Conservation (phyloP, 2,113 vertebrate species). For the Nettapus auritus region DNA sequence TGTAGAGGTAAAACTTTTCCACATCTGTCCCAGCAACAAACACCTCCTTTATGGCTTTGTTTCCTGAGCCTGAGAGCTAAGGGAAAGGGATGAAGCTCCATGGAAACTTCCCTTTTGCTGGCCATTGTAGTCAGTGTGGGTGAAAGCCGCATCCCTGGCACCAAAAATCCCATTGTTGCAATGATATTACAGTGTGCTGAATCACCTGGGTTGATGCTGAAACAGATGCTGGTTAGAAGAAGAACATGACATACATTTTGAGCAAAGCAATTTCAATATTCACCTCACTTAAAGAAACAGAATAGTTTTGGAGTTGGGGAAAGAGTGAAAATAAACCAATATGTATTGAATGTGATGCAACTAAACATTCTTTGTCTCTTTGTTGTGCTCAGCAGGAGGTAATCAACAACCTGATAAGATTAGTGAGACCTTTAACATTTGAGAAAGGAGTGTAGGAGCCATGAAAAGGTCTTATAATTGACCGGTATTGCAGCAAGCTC, state of each 20-base stretch:
- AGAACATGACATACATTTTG: not conserved
- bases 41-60: not conserved
- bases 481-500: slow-evolving; percentile 1
- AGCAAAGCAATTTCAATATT: slow-evolving; percentile 1
- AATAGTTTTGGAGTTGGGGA: not conserved
- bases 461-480: slow-evolving; percentile 64
- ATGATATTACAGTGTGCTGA: not conserved
- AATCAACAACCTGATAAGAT: slow-evolving; percentile 81
- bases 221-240: not conserved
- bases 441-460: slow-evolving; percentile 60
- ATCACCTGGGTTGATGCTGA: not conserved
- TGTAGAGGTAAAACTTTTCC: not conserved
- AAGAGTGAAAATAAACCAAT: not conserved
- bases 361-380: slow-evolving; percentile 77
- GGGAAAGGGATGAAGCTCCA: slow-evolving; percentile 2
- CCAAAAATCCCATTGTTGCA: not conserved
- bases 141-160: not conserved
- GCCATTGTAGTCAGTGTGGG: not conserved
- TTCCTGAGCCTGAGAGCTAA: not conserved
- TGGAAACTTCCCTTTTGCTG: slow-evolving; percentile 13
- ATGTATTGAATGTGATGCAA: slow-evolving; percentile 77
- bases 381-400: slow-evolving; percentile 78
- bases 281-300: not conserved
- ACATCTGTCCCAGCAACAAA: not conserved
- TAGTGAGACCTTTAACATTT: slow-evolving; percentile 67